Base-by-base conservation (phyloP, 2,113 vertebrate species). In the Seriola quinqueradiata region DNA sequence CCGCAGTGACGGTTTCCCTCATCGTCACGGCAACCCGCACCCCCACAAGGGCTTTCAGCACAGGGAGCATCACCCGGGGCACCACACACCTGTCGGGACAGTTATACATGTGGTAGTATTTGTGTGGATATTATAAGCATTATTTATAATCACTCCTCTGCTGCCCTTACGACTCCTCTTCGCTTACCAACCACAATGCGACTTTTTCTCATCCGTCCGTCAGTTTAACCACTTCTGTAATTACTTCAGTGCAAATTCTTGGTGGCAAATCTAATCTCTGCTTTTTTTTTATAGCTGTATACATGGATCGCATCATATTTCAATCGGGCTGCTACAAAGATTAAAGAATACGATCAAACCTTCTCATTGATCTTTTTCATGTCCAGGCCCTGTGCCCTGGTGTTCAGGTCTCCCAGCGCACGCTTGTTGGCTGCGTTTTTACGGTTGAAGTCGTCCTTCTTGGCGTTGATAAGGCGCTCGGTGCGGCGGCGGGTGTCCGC, bases 1-100 rank as follows among this genome's bases (percentile, higher is more conserved):
- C 98, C 98, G 3, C 98, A 99, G 88, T 96, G 97, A 3, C 89
- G 95, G 46, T 95, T 93, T 3, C 97, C 97, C 0, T 97, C 97
- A 73, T 98, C 98, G 0, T 99, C 97, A 8, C 90, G 96, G 92
- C 98, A 99, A 38, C 97, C 96, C 0, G 97, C 97, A 36, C 97
- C 98, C 1, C 98, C 98, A 1, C 98, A 99, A 4, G 97, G 97
- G 84, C 96, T 97, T 63, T 96, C 96, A 0, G 90, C 90, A n/a
- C 98, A 99, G 14, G 97, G 96, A 36, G 91, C 94, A 0, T 99
- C 94, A 0, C 96, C 96, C 0, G 88, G 92, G 0, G 93, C 92
- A 7, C 98, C 98, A 1, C 98, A 99, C 12, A 99, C 97, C 98
- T 99, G 93, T 32, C 28, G 77, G 70, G 40, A 79, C 5, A 48